phyloP scores from a whole-genome alignment of 2,888 invertebrate species.

The Cryptophagus acutangulus region DNA sequence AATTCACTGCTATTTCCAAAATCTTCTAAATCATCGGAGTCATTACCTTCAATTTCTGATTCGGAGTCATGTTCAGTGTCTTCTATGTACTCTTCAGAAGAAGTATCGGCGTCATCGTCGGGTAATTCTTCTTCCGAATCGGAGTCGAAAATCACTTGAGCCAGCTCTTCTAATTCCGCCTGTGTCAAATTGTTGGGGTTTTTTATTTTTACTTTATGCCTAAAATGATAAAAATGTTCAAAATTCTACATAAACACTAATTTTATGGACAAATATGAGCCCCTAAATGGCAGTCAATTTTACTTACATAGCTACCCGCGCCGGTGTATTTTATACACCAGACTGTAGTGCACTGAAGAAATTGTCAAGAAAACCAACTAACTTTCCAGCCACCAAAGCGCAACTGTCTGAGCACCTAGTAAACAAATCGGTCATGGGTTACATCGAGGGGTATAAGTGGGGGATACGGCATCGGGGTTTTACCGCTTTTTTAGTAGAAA shows the following conservation, averaged over 20 bases:
- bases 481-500: too few species aligned
- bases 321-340: too few species aligned
- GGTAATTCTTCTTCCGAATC: constrained; percentile 11
- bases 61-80: constrained; percentile 11
- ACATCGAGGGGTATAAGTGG: too few species aligned
- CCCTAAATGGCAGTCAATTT: constrained; percentile 3
- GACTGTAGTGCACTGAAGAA: too few species aligned
- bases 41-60: constrained; percentile 16
- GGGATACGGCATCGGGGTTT: too few species aligned
- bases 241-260: constrained; percentile 4
- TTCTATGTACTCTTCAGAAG: constrained; percentile 10
- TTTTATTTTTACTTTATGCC: constrained; percentile 18
- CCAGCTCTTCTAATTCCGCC: constrained; percentile 17
- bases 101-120: constrained; percentile 11
- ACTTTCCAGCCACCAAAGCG: too few species aligned
- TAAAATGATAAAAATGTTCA: constrained; percentile 16
- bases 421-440: too few species aligned
- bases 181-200: constrained; percentile 15
- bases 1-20: constrained; percentile 11
- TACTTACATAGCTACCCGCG: too few species aligned
- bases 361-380: too few species aligned
- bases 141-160: constrained; percentile 16
- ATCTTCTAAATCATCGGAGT: constrained; percentile 12
- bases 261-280: constrained; percentile 1
- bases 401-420: too few species aligned